Percentiles rank a stretch among this genome's conserved stretches.
Evolutionary conservation across 2,797 vertebrate species (phyloP).

Genomic region (Spheniscus humboldti): DNA sequence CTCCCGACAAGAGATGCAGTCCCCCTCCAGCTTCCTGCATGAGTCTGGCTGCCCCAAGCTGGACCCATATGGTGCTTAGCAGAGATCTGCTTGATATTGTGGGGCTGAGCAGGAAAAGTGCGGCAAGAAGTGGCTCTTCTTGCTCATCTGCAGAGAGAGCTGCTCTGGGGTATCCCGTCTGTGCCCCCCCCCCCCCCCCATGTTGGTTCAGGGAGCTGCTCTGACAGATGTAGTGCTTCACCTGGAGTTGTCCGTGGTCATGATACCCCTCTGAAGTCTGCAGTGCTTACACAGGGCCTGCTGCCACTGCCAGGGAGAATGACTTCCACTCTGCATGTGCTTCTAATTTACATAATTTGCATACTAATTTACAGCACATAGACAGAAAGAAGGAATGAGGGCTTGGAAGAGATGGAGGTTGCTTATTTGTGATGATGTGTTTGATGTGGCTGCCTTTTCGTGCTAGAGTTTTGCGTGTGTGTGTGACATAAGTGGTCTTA

Average conservation of each 20-base stretch:
- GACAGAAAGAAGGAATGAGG: not conserved
- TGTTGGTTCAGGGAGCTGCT: not conserved
- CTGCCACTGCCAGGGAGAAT: not conserved
- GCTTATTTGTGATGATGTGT: not conserved
- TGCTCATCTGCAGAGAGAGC: not conserved
- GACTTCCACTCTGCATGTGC: not conserved
- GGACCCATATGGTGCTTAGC: fast-evolving
- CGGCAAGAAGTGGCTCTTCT: not conserved
- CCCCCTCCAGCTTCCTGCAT: not conserved
- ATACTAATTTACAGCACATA: not conserved
- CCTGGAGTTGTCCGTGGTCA: fast-evolving
- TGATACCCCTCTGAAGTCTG: not conserved
- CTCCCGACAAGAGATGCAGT: not conserved
- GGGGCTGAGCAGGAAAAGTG: not conserved
- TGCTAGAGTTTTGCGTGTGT: not conserved
- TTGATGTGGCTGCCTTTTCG: slow-evolving; percentile 6
- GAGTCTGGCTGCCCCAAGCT: not conserved
- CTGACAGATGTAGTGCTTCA: not conserved
- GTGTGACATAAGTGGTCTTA: slow-evolving; percentile 15
- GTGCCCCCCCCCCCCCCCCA: fast-evolving
- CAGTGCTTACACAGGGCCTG: not conserved
- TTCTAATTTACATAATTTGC: slow-evolving; percentile 24
- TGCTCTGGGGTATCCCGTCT: not conserved
- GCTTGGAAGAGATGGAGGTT: not conserved
- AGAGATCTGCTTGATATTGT: not conserved